A percentile compares a stretch with the other conserved stretches of the same genome.
Evolutionary conservation across 2,888 invertebrate species (phyloP).

Genomic region (Carterocephalus palaemon): DNA sequence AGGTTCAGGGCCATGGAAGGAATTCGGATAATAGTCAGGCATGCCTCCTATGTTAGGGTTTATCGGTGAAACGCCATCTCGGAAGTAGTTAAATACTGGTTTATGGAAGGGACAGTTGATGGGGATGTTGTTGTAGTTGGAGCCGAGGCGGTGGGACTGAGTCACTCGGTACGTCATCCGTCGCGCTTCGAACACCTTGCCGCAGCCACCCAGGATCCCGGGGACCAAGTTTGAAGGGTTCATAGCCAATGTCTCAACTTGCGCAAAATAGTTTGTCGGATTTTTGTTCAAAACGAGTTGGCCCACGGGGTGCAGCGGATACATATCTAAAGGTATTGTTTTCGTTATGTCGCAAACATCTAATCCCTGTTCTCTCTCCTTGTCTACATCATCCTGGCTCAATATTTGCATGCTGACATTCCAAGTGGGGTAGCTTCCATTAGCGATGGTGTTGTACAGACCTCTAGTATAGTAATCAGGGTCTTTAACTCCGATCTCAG

Average conservation of each 20-base stretch:
- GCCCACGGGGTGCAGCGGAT: conserved; percentile 89
- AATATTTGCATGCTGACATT: conserved; percentile 88
- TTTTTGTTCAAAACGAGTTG: conserved; percentile 88
- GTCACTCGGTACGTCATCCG: conserved; percentile 91
- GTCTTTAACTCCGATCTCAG: conserved; percentile 80
- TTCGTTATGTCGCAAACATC: conserved; percentile 85
- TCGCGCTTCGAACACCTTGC: conserved; percentile 90
- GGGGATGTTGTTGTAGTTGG: conserved; percentile 91
- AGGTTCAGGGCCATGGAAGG: conserved; percentile 88
- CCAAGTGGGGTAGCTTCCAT: conserved; percentile 86
- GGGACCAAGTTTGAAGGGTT: conserved; percentile 91
- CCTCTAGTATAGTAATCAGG: conserved; percentile 92
- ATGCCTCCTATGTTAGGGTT: conserved; percentile 87
- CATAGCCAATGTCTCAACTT: conserved; percentile 92
- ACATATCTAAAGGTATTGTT: conserved; percentile 86
- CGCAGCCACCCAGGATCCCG: conserved; percentile 92
- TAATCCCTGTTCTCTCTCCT: conserved; percentile 82
- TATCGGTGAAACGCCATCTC: conserved; percentile 87
- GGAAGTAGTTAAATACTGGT: conserved; percentile 83
- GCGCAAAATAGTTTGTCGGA: conserved; percentile 91
- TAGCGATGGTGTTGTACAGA: conserved; percentile 89
- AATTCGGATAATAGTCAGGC: conserved; percentile 96
- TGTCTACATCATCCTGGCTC: conserved; percentile 87
- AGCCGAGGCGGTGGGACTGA: conserved; percentile 87
- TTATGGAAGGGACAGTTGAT: conserved; percentile 92